Conservation (phyloP, 2,797 vertebrate species). For the Karalla daura region DNA sequence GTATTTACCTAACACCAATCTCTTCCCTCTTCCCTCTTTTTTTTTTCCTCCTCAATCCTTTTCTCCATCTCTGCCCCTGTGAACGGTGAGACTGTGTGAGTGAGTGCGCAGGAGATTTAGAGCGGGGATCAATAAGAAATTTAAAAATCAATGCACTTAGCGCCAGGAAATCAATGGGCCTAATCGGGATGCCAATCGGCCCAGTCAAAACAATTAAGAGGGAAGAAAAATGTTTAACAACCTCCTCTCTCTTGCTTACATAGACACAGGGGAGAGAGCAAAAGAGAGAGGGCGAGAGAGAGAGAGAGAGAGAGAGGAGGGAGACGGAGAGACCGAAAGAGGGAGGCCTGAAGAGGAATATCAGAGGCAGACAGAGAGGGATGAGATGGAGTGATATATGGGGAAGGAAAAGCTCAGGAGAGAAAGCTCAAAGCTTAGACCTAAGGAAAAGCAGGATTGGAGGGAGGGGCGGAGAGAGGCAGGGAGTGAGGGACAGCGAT, state of each 20-base stretch:
- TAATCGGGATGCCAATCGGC: constrained; percentile 97
- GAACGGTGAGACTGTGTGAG: constrained; percentile 66
- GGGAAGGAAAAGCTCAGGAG: constrained; percentile 75
- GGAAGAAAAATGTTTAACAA: constrained; percentile 94
- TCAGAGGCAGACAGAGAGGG: constrained; percentile 68
- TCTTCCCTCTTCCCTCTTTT: constrained; percentile 47
- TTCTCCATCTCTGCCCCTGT: constrained; percentile 60
- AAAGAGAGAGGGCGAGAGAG: constrained; percentile 32
- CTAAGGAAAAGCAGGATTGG: constrained; percentile 57
- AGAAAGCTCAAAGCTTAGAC: constrained; percentile 72
- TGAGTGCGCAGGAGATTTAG: constrained; percentile 90
- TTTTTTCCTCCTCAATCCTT: constrained; percentile 48
- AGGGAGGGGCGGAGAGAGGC: constrained; percentile 49
- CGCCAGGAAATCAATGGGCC: constrained; percentile 95
- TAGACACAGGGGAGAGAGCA: constrained; percentile 59
- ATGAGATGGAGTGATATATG: constrained; percentile 79
- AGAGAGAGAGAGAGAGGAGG: constrained; percentile 27
- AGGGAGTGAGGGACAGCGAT: constrained; percentile 58
- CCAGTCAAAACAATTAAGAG: constrained; percentile 97
- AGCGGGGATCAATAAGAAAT: constrained; percentile 95
- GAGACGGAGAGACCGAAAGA: constrained; percentile 38
- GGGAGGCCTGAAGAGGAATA: constrained; percentile 77
- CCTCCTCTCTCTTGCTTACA: constrained; percentile 86
- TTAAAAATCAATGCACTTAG: constrained; percentile 98
- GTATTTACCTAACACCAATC: constrained; percentile 77